Conservation (phyloP, 1,140 invertebrate species). For the Drosophila arizonae region DNA sequence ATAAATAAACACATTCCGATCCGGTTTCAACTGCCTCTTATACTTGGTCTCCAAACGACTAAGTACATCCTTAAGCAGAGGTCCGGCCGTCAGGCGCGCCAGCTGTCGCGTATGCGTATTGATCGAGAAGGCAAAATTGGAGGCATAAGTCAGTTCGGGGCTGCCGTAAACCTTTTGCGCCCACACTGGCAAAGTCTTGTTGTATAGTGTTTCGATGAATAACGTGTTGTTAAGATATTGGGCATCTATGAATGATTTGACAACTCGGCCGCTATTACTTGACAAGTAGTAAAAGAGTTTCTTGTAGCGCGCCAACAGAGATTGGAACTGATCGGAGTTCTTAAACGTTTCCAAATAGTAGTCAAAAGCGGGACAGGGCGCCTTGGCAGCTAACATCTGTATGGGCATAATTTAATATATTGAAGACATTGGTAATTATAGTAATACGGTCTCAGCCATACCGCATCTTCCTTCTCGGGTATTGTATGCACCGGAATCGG, state of each 20-base stretch:
- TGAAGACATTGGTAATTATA: background rate
- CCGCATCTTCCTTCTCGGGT: slow-evolving; percentile 86
- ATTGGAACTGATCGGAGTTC: slow-evolving; percentile 82
- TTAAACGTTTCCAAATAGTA: slow-evolving; percentile 81
- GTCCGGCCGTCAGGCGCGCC: slow-evolving; percentile 85
- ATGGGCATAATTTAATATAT: background rate
- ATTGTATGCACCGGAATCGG: slow-evolving; percentile 94
- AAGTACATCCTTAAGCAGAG: slow-evolving; percentile 87
- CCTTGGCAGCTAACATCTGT: slow-evolving; percentile 85
- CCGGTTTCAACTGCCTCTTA: slow-evolving; percentile 75
- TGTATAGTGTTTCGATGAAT: slow-evolving; percentile 88
- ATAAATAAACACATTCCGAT: slow-evolving; percentile 88
- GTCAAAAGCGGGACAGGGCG: slow-evolving; percentile 87
- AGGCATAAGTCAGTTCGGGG: slow-evolving; percentile 83
- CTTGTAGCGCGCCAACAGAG: slow-evolving; percentile 85
- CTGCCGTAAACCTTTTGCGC: slow-evolving; percentile 84
- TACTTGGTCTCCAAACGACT: slow-evolving; percentile 84
- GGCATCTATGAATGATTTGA: slow-evolving; percentile 83
- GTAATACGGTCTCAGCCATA: slow-evolving; percentile 67
- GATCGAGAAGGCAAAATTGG: slow-evolving; percentile 84
- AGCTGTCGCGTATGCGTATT: slow-evolving; percentile 84
- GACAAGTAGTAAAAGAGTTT: slow-evolving; percentile 87
- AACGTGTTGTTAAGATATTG: slow-evolving; percentile 88
- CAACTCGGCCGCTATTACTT: slow-evolving; percentile 84
- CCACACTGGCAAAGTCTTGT: slow-evolving; percentile 88